Percentiles rank a stretch among this genome's conserved stretches.
Evolutionary conservation across 2,797 vertebrate genomes (phyloP).

Genomic region (Helostoma temminkii): DNA sequence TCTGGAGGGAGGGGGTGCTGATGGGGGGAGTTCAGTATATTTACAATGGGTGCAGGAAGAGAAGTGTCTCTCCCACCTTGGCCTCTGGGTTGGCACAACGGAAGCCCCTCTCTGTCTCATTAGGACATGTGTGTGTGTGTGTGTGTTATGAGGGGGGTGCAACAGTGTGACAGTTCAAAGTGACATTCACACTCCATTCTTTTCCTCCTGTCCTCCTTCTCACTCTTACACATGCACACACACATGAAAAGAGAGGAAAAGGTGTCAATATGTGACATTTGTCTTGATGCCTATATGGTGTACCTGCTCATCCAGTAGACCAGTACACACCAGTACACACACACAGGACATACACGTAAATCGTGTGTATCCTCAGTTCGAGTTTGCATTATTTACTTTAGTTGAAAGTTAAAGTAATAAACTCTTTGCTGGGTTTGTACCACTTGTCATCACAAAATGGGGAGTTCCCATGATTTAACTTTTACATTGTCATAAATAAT

Average conservation of each 20-base stretch:
- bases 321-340: slow-evolving; percentile 12
- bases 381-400: slow-evolving; percentile 3
- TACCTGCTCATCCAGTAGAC: slow-evolving; percentile 46
- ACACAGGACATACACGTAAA: slow-evolving; percentile 9
- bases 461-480: neutral
- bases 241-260: slow-evolving; percentile 63
- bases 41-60: slow-evolving; percentile 77
- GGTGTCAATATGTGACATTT: slow-evolving; percentile 92
- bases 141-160: slow-evolving; percentile 50
- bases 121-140: slow-evolving; percentile 79
- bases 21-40: slow-evolving; percentile 49
- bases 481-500: slow-evolving; percentile 35
- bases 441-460: neutral
- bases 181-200: slow-evolving; percentile 88
- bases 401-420: neutral
- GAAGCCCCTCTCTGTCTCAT: slow-evolving; percentile 89
- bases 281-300: slow-evolving; percentile 84
- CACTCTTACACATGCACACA: slow-evolving; percentile 55
- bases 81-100: slow-evolving; percentile 88
- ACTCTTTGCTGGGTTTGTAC: neutral
- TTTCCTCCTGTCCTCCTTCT: slow-evolving; percentile 68
- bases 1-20: slow-evolving; percentile 5
- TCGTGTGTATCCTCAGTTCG: neutral
- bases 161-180: slow-evolving; percentile 89
- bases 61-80: slow-evolving; percentile 87